Base-by-base conservation (phyloP, 2,888 invertebrate species). In the Drosophila limbata region DNA sequence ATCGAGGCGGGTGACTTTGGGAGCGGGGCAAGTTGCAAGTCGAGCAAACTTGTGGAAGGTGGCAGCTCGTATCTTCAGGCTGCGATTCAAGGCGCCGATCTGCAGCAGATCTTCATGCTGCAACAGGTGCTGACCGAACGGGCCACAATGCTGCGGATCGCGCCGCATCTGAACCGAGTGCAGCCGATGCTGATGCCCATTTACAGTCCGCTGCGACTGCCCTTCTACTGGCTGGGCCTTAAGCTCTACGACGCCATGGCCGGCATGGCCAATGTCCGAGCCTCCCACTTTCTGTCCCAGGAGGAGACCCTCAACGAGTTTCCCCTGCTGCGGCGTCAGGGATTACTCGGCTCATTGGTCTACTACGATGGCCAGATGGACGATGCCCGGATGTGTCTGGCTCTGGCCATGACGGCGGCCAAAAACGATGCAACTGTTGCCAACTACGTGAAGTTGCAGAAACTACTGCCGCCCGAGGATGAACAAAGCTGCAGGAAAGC, bases 281-380 rank as follows among this genome's bases (percentile, higher is more conserved):
- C 96, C 77, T 99, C 99, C 5, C 99, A 99, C 92, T 96, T 97
- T 86, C 93, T 99, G 48, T 96, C 97, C 48, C 99, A 98, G 93
- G 95, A 95, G 76, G 96, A 96, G 90, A 98, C 99, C 0, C 93
- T 99, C 57, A 99, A 99, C 93, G 93, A 97, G 64, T 99, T 99
- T 91, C 99, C 99, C 0, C 98, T 99, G 98, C 93, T 99, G 79
- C 97, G 98, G 87, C 97, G 96, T 39, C 98, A 99, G 87, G 96
- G 96, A 88, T 94, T 99, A 8, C 96, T 96, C 81, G 99, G 99
- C 47, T 99, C 99, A 13, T 96, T 99, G 79, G 98, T 99, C 13
- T 99, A 99, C 93, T 99, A 99, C 92, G 99, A 99, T 93, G 99
- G 98, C 25, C 99, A 99, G 92, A 98, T 99, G 93, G 99, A 99